Conservation (phyloP, 2,888 invertebrate species). For the Byasa hedistus region DNA sequence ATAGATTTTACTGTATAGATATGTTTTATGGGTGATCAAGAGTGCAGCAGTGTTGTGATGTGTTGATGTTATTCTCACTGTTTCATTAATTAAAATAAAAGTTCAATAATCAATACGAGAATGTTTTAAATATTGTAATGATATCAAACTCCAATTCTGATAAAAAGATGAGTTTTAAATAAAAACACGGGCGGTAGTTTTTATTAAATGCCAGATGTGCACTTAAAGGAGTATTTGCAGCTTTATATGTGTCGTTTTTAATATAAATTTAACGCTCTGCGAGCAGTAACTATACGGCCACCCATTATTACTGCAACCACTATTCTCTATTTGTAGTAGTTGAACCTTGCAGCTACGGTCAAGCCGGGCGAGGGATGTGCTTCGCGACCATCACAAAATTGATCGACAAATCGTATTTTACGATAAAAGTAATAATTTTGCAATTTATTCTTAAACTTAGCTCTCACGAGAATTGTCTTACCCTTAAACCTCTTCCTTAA, state of each 20-base stretch:
- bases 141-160: neutral
- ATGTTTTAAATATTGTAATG: neutral
- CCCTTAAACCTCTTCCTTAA: too few relatives aligned
- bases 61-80: too few relatives aligned
- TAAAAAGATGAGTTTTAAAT: neutral
- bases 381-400: conserved; percentile 1
- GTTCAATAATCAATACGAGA: too few relatives aligned
- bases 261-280: conserved; percentile 65
- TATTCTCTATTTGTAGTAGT: conserved; percentile 68
- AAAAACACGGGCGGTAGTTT: conserved; percentile 33
- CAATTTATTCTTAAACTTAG: neutral
- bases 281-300: conserved; percentile 47
- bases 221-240: conserved; percentile 5
- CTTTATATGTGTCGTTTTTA: conserved; percentile 45
- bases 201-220: conserved; percentile 20
- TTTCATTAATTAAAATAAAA: too few relatives aligned
- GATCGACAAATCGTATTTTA: conserved; percentile 24
- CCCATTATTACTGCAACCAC: conserved; percentile 64
- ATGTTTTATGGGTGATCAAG: too few relatives aligned
- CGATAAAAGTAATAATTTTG: neutral
- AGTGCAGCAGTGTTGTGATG: too few relatives aligned
- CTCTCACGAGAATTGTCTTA: too few relatives aligned
- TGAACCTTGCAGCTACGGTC: conserved; percentile 56
- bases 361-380: conserved; percentile 44
- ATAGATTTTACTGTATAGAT: too few relatives aligned